A percentile compares a stretch with the other conserved stretches of the same genome.
phyloP scores from a whole-genome alignment of 2,888 invertebrate genomes.

The Agrotis exclamationis region DNA sequence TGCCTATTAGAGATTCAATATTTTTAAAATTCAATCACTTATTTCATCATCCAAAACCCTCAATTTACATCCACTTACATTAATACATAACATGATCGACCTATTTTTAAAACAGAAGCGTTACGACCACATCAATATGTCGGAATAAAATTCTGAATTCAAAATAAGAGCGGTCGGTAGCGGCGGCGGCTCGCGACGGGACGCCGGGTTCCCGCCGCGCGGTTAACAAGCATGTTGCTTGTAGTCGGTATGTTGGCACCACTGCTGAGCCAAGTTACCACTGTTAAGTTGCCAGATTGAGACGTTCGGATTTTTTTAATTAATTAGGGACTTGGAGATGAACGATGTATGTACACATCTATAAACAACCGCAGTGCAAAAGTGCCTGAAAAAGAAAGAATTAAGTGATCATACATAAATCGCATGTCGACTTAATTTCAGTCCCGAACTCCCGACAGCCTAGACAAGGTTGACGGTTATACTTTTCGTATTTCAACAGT shows the following conservation, averaged over 20 bases:
- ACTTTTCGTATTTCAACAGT: too few relatives aligned
- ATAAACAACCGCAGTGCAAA: background rate
- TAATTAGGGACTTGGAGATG: constrained; percentile 18
- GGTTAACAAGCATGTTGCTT: constrained; percentile 63
- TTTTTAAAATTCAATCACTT: background rate
- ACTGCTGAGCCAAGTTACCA: constrained; percentile 45
- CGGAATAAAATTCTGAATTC: constrained; percentile 64
- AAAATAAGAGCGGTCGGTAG: constrained; percentile 74
- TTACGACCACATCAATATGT: constrained; percentile 55
- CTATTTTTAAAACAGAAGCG: constrained; percentile 63
- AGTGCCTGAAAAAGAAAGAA: background rate
- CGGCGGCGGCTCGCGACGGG: constrained; percentile 67
- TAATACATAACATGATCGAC: constrained; percentile 32
- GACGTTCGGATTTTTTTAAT: constrained; percentile 45
- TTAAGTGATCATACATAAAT: background rate
- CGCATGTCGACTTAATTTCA: too few relatives aligned
- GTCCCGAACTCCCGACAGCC: too few relatives aligned
- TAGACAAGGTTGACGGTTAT: too few relatives aligned
- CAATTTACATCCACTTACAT: constrained; percentile 30
- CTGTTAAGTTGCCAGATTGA: constrained; percentile 59
- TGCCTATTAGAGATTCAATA: background rate
- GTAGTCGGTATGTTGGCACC: constrained; percentile 60
- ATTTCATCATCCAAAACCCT: background rate
- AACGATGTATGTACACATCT: constrained; percentile 9
- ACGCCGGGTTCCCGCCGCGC: constrained; percentile 64